Conservation (phyloP, 2,113 vertebrate species). For the Sylvia atricapilla region DNA sequence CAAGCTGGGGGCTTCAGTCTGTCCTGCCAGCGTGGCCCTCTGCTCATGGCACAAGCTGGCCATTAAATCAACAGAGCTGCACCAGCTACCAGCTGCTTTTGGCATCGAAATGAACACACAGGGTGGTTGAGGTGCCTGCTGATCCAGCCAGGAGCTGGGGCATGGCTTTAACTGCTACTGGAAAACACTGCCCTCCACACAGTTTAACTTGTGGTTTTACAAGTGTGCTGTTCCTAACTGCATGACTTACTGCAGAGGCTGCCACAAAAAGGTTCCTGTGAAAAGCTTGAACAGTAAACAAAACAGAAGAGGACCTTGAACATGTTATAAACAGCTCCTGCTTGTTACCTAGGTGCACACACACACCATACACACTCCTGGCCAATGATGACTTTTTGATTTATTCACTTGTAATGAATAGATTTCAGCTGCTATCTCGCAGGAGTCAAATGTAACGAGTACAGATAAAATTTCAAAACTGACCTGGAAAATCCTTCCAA, state of each 20-base stretch:
- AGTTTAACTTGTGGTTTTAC: not conserved
- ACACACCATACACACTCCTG: not conserved
- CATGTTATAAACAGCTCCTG: slow-evolving; percentile 34
- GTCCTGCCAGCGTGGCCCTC: rapidly evolving
- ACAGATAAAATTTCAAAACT: not conserved
- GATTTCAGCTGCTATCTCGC: not conserved
- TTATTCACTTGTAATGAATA: not conserved
- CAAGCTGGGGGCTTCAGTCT: rapidly evolving
- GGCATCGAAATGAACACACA: rapidly evolving
- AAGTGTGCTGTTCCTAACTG: not conserved
- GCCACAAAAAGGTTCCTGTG: not conserved
- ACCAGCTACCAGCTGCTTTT: not conserved
- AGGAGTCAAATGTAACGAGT: not conserved
- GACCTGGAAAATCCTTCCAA: not conserved
- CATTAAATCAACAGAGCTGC: not conserved
- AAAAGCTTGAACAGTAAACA: slow-evolving; percentile 19
- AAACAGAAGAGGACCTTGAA: slow-evolving; percentile 18
- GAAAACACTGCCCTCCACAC: not conserved
- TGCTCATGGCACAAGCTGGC: not conserved
- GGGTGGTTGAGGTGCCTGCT: not conserved
- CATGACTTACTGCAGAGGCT: not conserved
- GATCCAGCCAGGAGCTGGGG: not conserved
- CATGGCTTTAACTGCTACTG: not conserved
- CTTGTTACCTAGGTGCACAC: not conserved
- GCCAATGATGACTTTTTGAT: not conserved